These are phyloP conservation scores for Frankliniella fusca DNA, from an alignment of 2,888 invertebrate genomes.

Conservation along the genomic window DNA sequence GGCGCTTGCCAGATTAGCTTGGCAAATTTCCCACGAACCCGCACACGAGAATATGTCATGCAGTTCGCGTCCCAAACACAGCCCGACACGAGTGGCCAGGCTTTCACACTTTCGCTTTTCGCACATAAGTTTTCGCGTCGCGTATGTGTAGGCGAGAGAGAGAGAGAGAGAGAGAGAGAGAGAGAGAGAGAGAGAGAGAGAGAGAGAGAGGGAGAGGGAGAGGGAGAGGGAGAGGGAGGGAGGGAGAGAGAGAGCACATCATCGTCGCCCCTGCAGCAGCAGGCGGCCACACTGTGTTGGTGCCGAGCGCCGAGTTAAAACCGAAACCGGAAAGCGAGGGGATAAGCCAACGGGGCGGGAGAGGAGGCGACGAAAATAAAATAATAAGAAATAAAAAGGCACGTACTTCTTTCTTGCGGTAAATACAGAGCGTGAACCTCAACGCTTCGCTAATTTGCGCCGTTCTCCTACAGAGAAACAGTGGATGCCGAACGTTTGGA, in stretches of 20 bases:
- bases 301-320: no score
- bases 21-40: conserved; percentile 25
- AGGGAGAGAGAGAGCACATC: background rate
- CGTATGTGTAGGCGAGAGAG: background rate
- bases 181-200: conserved; percentile 1
- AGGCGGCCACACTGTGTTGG: no score
- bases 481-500: no score
- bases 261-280: no score
- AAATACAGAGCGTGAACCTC: no score
- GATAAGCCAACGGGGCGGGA: no score
- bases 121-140: background rate
- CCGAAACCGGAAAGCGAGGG: no score
- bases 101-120: background rate
- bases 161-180: background rate
- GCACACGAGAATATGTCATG: conserved; percentile 10
- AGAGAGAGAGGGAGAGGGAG: background rate
- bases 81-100: background rate
- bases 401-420: no score
- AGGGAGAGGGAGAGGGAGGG: background rate
- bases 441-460: no score
- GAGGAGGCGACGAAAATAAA: no score
- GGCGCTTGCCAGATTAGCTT: conserved; percentile 19
- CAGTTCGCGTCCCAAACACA: conserved; percentile 12
- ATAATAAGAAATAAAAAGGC: no score
- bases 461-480: no score